Evolutionary conservation across 1,140 invertebrate genomes (phyloP).

Genomic region (Leptinotarsa texana): DNA sequence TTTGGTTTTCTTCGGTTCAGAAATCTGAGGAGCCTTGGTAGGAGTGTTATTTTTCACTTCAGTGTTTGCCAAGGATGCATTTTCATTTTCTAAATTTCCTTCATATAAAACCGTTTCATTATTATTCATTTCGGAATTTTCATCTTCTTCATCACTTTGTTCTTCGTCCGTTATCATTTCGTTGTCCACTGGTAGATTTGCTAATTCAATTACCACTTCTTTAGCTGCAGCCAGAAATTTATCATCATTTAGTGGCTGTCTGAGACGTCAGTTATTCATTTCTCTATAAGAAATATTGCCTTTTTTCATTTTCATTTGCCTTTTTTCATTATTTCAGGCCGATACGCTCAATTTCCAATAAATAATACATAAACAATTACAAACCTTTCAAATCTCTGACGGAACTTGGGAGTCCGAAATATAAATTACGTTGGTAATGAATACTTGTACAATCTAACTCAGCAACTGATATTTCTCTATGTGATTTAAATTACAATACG

Average conservation of each 20-base stretch:
- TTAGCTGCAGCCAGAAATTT: constrained; percentile 13
- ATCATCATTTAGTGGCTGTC: constrained; percentile 16
- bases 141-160: constrained; percentile 23
- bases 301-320: too few relatives aligned
- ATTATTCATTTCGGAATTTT: constrained; percentile 19
- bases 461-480: constrained; percentile 22
- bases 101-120: background rate
- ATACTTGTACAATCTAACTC: constrained; percentile 30
- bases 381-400: constrained; percentile 21
- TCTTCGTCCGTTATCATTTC: constrained; percentile 20
- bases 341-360: constrained; percentile 14
- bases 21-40: constrained; percentile 13
- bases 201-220: constrained; percentile 7
- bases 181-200: constrained; percentile 19
- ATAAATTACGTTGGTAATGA: constrained; percentile 22
- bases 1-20: constrained; percentile 9
- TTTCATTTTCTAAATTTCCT: constrained; percentile 2
- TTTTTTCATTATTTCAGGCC: constrained; percentile 21
- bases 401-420: constrained; percentile 8
- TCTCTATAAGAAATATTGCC: constrained; percentile 21
- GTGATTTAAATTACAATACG: constrained; percentile 12
- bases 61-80: background rate
- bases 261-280: constrained; percentile 4
- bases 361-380: constrained; percentile 19
- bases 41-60: constrained; percentile 1